Percentiles rank a stretch among this genome's conserved stretches.
phyloP scores from a whole-genome alignment of 2,888 invertebrate species.

The Hirtodrosophila cameraria region DNA sequence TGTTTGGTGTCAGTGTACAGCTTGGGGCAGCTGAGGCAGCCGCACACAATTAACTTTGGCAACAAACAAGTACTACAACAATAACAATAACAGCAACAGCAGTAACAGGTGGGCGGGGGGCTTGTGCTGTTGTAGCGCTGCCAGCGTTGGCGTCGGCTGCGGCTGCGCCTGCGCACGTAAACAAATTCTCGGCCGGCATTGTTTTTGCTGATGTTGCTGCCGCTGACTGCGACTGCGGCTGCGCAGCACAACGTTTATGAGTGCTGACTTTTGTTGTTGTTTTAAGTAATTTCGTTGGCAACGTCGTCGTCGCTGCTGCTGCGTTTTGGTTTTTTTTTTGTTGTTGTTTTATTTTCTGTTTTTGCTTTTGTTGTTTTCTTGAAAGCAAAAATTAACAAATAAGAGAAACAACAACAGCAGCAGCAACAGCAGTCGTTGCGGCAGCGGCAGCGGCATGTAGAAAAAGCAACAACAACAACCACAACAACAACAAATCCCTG shows the following conservation, averaged over 20 bases:
- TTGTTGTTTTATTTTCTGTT: too few relatives aligned
- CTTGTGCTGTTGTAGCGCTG: conserved; percentile 3
- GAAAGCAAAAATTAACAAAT: conserved; percentile 71
- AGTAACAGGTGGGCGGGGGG: conserved; percentile 33
- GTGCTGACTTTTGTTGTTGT: conserved; percentile 19
- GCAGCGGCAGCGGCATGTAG: conserved; percentile 42
- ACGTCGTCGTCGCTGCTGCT: conserved; percentile 22
- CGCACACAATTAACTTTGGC: conserved; percentile 74
- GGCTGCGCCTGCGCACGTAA: conserved; percentile 70
- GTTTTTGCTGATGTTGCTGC: conserved; percentile 39
- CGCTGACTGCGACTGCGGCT: conserved; percentile 12
- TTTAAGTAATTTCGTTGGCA: conserved; percentile 42
- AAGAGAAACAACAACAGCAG: conserved; percentile 21
- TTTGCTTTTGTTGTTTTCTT: conserved; percentile 66
- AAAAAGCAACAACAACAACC: conserved; percentile 43
- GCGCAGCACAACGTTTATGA: conserved; percentile 35
- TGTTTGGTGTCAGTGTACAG: conserved; percentile 47
- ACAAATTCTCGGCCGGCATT: conserved; percentile 73
- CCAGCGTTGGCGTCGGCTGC: conserved; percentile 13
- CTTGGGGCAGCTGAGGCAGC: conserved; percentile 54
- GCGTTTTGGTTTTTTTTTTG: conserved; percentile 37
- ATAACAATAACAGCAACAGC: conserved; percentile 26
- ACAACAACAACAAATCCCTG: conserved; percentile 59
- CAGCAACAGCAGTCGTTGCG: conserved; percentile 22
- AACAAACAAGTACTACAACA: conserved; percentile 70